phyloP scores from a whole-genome alignment of 2,888 invertebrate genomes.

The Xestia rhomboidea region DNA sequence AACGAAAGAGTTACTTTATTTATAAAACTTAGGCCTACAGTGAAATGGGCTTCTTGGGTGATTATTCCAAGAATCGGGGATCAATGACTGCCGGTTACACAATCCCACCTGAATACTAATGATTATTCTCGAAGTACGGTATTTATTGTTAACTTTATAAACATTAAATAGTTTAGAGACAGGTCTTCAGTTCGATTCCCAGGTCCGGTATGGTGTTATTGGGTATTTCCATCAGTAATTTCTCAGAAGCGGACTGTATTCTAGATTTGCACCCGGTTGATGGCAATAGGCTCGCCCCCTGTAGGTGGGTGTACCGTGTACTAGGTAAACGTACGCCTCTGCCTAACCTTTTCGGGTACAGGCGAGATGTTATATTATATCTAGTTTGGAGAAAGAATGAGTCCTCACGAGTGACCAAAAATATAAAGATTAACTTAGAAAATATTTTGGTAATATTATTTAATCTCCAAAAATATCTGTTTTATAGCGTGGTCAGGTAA shows the following conservation, averaged over 20 bases:
- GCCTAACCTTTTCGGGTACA: background rate
- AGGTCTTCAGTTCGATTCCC: background rate
- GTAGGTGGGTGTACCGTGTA: no score
- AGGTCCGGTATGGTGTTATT: background rate
- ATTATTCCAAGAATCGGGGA: constrained; percentile 49
- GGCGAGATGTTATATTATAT: background rate
- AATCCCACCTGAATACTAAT: constrained; percentile 56
- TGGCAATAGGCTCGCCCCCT: background rate
- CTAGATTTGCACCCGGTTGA: background rate
- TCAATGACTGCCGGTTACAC: constrained; percentile 52
- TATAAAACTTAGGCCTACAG: constrained; percentile 8
- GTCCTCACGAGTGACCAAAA: background rate
- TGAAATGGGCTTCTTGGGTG: constrained; percentile 29
- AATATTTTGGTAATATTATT: background rate
- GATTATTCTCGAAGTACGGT: constrained; percentile 5
- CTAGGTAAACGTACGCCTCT: background rate
- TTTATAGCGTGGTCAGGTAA: background rate
- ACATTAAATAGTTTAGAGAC: constrained; percentile 5
- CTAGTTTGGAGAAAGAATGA: background rate
- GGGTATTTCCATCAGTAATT: background rate
- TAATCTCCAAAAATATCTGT: background rate
- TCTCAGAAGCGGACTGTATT: background rate
- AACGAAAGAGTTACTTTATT: background rate
- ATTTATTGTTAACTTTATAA: constrained; percentile 24
- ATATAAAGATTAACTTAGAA: background rate